phyloP scores from a whole-genome alignment of 1,140 invertebrate genomes.

The Penaeus indicus region DNA sequence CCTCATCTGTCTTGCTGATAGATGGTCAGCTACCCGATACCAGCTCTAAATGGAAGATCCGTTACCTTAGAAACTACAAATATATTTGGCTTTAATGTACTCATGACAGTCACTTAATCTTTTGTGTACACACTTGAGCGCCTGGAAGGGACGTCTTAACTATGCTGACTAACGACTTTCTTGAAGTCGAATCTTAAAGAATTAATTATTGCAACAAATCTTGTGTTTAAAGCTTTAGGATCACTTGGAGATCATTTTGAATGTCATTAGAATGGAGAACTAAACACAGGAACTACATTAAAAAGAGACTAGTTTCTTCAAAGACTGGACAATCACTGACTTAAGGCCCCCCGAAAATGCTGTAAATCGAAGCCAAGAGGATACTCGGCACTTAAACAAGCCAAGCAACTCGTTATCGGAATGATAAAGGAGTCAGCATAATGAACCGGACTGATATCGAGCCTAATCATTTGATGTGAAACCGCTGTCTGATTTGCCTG shows the following conservation, averaged over 20 bases:
- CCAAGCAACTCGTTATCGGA: conserved; percentile 28
- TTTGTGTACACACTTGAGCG: background rate
- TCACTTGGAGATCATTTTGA: too few species aligned
- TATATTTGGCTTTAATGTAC: conserved; percentile 45
- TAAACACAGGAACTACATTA: too few species aligned
- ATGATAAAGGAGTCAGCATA: conserved; percentile 29
- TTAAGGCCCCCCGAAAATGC: background rate
- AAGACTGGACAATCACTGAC: too few species aligned
- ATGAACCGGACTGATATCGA: conserved; percentile 18
- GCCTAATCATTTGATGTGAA: conserved; percentile 44
- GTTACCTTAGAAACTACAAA: conserved; percentile 44
- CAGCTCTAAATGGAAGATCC: background rate
- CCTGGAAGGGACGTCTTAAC: conserved; percentile 23
- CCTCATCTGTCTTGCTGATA: too few species aligned
- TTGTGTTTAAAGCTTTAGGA: too few species aligned
- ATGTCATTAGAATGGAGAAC: too few species aligned
- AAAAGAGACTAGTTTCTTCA: too few species aligned
- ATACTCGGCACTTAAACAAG: background rate
- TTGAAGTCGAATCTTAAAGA: too few species aligned
- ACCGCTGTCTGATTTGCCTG: conserved; percentile 15
- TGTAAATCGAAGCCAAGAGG: conserved; percentile 8
- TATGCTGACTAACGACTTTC: too few species aligned
- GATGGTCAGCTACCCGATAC: too few species aligned
- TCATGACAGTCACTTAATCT: conserved; percentile 42
- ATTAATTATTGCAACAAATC: too few species aligned